phyloP scores from a whole-genome alignment of 2,888 invertebrate species.

The Peribatodes rhomboidaria region DNA sequence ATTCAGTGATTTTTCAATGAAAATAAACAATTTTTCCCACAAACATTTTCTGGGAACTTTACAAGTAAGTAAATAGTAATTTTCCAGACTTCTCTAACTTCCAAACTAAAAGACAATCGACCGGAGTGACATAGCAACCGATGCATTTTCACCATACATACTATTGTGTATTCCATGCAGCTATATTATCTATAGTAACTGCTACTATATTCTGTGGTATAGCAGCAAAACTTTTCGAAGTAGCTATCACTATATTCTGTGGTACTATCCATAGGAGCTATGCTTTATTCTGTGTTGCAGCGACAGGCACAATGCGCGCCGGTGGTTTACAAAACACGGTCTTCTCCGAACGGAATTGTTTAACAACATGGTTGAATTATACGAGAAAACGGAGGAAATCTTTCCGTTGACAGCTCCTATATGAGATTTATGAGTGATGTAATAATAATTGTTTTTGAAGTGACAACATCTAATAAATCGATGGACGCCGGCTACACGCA shows the following conservation, averaged over 20 bases:
- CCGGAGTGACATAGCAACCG: background rate
- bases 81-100: no score
- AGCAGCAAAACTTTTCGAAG: background rate
- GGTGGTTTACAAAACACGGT: conserved; percentile 35
- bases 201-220: background rate
- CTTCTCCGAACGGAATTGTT: conserved; percentile 24
- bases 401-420: background rate
- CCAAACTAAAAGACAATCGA: no score
- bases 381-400: conserved; percentile 7
- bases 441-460: background rate
- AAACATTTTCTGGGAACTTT: no score
- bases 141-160: background rate
- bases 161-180: background rate
- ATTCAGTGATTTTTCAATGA: no score
- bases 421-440: background rate
- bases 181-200: background rate
- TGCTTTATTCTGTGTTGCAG: no score
- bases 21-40: no score
- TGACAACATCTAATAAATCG: no score
- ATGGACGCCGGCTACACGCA: no score
- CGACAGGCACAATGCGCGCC: background rate
- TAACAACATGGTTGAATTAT: conserved; percentile 18
- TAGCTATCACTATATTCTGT: background rate
- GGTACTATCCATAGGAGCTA: no score
- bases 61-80: no score